Evolutionary conservation across 2,797 vertebrate species (phyloP).

Genomic region (Nannoperca australis): DNA sequence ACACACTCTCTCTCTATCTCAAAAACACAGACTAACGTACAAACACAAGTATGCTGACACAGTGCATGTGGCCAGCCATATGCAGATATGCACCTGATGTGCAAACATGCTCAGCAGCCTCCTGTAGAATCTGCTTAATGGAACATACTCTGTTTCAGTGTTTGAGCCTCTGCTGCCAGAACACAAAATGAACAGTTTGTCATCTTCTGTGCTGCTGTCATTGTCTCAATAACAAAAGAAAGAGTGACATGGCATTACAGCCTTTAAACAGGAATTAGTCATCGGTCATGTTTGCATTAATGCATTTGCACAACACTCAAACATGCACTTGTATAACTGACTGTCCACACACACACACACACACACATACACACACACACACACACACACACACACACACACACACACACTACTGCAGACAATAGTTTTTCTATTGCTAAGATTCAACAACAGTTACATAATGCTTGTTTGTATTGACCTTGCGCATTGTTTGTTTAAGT

Average conservation of each 20-base stretch:
- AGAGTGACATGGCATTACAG: background rate
- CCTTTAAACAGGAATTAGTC: background rate
- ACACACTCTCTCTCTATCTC: constrained; percentile 2
- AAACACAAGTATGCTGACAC: constrained; percentile 22
- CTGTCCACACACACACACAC: background rate
- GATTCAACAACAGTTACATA: background rate
- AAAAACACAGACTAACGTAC: constrained; percentile 2
- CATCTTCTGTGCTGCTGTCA: background rate
- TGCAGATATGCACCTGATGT: constrained; percentile 1
- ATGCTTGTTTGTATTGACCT: background rate
- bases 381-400: background rate
- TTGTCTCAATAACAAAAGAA: background rate
- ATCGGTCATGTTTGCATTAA: background rate
- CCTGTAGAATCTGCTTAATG: background rate
- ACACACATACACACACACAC: background rate
- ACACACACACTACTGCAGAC: background rate
- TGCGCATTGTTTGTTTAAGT: background rate
- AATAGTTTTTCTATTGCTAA: background rate
- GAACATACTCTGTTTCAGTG: background rate
- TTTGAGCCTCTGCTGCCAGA: background rate
- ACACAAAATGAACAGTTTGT: background rate
- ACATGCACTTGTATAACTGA: background rate
- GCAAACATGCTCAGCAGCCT: background rate
- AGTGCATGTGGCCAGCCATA: background rate
- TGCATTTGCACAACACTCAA: background rate